phyloP scores from a whole-genome alignment of 1,140 invertebrate genomes.

The Drosophila suzukii region DNA sequence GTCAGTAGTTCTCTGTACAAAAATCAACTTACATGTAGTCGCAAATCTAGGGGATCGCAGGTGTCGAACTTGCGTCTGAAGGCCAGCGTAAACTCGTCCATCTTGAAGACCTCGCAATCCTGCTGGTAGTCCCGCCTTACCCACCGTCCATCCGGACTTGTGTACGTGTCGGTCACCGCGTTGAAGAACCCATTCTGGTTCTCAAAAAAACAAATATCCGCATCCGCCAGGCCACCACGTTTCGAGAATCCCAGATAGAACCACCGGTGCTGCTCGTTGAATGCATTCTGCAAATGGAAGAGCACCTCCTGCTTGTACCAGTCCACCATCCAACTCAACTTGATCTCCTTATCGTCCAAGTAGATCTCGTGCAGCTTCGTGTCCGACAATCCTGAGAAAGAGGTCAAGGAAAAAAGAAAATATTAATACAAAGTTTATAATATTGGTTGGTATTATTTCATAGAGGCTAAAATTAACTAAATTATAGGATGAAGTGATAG shows the following conservation, averaged over 20 bases:
- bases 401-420: background rate
- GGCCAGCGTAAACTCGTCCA: conserved; percentile 87
- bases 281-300: conserved; percentile 83
- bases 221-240: conserved; percentile 90
- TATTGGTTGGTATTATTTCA: too few species aligned
- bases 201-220: conserved; percentile 94
- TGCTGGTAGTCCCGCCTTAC: conserved; percentile 90
- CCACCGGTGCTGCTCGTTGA: conserved; percentile 87
- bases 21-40: conserved; percentile 89
- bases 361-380: conserved; percentile 82
- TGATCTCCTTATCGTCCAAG: conserved; percentile 82
- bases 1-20: too few species aligned
- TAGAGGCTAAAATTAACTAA: too few species aligned
- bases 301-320: conserved; percentile 84
- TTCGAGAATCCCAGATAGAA: conserved; percentile 97
- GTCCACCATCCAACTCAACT: conserved; percentile 84
- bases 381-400: conserved; percentile 69
- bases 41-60: conserved; percentile 95
- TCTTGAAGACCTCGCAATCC: conserved; percentile 91
- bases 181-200: conserved; percentile 83
- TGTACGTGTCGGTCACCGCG: conserved; percentile 88
- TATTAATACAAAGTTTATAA: background rate
- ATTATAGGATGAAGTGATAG: too few species aligned
- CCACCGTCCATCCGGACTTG: conserved; percentile 87
- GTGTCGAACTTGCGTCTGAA: conserved; percentile 95